Base-by-base conservation (phyloP, 2,888 invertebrate species). In the Diaphora mendica region DNA sequence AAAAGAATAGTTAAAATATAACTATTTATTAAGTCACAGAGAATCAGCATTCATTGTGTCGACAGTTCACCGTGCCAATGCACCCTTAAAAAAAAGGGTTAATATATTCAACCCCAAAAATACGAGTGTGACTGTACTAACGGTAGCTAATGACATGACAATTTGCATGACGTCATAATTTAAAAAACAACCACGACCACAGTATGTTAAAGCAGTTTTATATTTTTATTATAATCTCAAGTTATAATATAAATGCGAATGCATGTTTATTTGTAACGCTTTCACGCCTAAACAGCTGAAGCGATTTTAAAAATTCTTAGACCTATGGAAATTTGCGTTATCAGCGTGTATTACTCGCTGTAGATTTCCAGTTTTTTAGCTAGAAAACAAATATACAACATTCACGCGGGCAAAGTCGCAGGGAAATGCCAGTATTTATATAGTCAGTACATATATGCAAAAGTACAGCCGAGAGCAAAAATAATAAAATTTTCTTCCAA, bases 121-220 rank as follows among this genome's bases (percentile, higher is more conserved):
- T 15, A 11, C 13, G 33, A 59, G 35, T 69, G n/a, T 55, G 70
- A 70, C 70, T 70, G 23, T 55, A 42, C 39, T 20, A 70, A 70
- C 42, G 62, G 69, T 59, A 62, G 62, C 70, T 42, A 30, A 7
- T 62, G 39, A 69, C 42, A 26, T 59, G 39, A 42, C 17, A 44
- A 64, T 68, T 71, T 42, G 68, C 65, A 65, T 75, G 74, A 75
- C 62, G 64, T 42, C 55, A 59, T 59, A 65, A 71, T 68, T 71
- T 42, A n/a, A 64, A 71, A 71, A 64, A 26, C 20, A 59, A 62
- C 2, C 26, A 2, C 2, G 3, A 62, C 62, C 30, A n/a, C n/a
- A 55, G 3, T 55, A 11, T 55, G 23, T 55, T 3, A 51, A 23
- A 4, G 13, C 48, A 20, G 20, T 48, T 44, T 48, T 48, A 20